Evolutionary conservation across 2,888 invertebrate genomes (phyloP).

Genomic region (Mesochorus sp.): DNA sequence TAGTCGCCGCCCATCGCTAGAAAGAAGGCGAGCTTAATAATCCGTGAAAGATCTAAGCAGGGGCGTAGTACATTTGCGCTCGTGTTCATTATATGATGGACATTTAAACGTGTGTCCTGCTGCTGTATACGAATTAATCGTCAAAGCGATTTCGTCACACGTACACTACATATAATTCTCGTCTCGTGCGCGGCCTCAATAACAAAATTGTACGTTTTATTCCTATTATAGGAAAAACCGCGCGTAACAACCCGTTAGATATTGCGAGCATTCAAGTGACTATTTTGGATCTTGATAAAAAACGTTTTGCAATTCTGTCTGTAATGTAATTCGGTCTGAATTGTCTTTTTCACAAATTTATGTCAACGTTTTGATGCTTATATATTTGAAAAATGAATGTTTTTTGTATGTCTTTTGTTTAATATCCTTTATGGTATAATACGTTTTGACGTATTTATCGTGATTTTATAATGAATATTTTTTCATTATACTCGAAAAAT

Average conservation of each 20-base stretch:
- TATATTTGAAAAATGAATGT: no score
- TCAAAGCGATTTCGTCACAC: constrained; percentile 53
- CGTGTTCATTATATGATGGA: constrained; percentile 27
- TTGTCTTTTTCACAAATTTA: neutral
- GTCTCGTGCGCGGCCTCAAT: constrained; percentile 39
- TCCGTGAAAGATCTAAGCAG: constrained; percentile 43
- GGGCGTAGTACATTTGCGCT: constrained; percentile 27
- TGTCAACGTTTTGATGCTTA: no score
- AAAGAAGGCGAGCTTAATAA: constrained; percentile 46
- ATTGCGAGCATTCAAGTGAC: neutral
- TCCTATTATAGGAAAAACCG: constrained; percentile 6
- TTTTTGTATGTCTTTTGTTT: no score
- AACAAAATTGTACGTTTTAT: constrained; percentile 26
- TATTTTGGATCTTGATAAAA: neutral
- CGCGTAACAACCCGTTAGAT: neutral
- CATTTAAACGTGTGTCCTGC: constrained; percentile 17
- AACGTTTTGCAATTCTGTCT: neutral
- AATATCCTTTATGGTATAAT: no score
- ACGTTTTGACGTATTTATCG: no score
- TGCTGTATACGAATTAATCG: constrained; percentile 48
- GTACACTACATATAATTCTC: no score
- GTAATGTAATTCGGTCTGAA: neutral
- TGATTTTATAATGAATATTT: no score
- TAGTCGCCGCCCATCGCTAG: constrained; percentile 20
- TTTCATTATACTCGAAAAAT: no score